phyloP scores from a whole-genome alignment of 2,888 invertebrate genomes.

The Yponomeuta evonymella region DNA sequence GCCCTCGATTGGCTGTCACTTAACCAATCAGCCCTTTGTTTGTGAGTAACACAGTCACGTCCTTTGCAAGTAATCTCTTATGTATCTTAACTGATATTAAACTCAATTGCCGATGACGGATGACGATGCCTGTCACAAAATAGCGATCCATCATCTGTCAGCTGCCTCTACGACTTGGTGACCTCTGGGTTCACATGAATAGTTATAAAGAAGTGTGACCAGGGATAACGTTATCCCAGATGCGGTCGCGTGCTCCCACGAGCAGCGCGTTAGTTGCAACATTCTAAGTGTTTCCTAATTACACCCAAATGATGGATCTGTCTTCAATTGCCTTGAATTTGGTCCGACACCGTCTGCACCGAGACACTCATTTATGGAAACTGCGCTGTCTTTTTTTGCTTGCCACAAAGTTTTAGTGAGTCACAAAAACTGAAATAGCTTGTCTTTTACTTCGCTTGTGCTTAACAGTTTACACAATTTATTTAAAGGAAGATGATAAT shows the following conservation, averaged over 20 bases:
- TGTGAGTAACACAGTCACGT: neutral
- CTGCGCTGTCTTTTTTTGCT: neutral
- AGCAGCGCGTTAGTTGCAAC: neutral
- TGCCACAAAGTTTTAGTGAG: neutral
- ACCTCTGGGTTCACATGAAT: neutral
- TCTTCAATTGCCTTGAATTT: constrained; percentile 3
- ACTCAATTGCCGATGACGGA: constrained; percentile 14
- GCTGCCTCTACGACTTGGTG: neutral
- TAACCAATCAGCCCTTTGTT: constrained; percentile 1
- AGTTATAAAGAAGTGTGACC: neutral
- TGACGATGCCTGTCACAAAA: neutral
- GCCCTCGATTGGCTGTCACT: neutral
- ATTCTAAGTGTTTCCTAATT: constrained; percentile 9
- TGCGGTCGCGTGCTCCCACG: neutral
- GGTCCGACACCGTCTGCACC: neutral
- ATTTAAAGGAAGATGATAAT: too few relatives aligned
- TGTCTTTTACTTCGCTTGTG: too few relatives aligned
- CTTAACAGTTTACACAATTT: too few relatives aligned
- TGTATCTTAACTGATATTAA: constrained; percentile 10
- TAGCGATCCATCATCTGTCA: neutral
- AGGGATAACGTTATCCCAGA: neutral
- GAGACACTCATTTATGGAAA: neutral
- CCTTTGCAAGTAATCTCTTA: constrained; percentile 1
- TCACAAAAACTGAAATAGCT: too few relatives aligned
- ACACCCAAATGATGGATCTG: neutral